Conservation (phyloP, 2,888 invertebrate genomes). For the Oscheius sp. region DNA sequence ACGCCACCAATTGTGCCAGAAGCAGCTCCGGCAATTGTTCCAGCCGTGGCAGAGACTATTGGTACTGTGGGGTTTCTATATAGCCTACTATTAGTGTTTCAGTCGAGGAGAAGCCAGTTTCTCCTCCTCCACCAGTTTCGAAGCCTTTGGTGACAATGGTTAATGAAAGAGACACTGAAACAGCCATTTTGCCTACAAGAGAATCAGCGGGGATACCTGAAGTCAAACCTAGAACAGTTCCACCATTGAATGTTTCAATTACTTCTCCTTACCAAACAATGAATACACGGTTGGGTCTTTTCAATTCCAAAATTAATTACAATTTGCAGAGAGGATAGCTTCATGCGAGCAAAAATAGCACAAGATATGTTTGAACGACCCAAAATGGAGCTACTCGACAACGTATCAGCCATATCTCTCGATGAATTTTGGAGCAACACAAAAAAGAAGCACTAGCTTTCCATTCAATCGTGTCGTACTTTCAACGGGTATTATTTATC, state of each 20-base stretch:
- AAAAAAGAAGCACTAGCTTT: not conserved
- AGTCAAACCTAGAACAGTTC: not conserved
- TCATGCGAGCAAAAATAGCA: constrained; percentile 37
- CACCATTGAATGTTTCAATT: not conserved
- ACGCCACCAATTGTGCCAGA: not conserved
- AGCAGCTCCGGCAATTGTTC: not conserved
- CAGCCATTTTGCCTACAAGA: constrained; percentile 7
- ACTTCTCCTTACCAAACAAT: constrained; percentile 31
- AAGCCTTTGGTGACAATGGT: constrained; percentile 7
- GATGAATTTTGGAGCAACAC: constrained; percentile 64
- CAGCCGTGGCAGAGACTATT: not conserved
- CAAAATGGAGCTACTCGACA: constrained; percentile 58
- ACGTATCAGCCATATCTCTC: constrained; percentile 63
- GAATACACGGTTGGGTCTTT: constrained; percentile 33
- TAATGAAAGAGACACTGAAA: constrained; percentile 12
- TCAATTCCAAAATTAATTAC: not conserved
- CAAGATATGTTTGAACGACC: constrained; percentile 59
- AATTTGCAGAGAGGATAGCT: constrained; percentile 45
- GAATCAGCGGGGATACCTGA: not conserved
- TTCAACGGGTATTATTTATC: not conserved
- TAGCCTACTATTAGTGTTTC: not conserved
- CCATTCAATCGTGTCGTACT: not conserved
- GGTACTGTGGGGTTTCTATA: not conserved
- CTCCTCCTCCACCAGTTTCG: not conserved
- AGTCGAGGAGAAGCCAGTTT: not conserved